A percentile compares a stretch with the other conserved stretches of the same genome.
Evolutionary conservation across 53 echinoderm and acorn worm species (phyloP).

Genomic region (Astropecten irregularis): DNA sequence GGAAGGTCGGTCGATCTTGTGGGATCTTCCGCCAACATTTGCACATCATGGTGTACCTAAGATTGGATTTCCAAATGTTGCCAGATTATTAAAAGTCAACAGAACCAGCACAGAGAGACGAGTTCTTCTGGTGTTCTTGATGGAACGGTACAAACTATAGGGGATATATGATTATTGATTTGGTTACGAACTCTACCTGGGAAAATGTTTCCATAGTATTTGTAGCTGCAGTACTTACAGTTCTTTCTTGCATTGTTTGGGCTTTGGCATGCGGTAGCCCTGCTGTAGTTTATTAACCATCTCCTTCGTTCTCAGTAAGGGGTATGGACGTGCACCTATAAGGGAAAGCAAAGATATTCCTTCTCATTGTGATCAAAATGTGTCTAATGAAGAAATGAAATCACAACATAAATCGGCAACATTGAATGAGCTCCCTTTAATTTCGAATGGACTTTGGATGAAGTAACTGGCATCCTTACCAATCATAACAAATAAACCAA

Average conservation of each 20-base stretch:
- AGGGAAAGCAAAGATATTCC: background rate
- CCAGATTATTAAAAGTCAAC: too few relatives aligned
- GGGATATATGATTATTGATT: too few relatives aligned
- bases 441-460: too few relatives aligned
- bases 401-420: background rate
- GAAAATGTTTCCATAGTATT: too few relatives aligned
- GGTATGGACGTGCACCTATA: slow-evolving; percentile 55
- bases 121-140: too few relatives aligned
- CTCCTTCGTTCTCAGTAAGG: background rate
- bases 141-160: too few relatives aligned
- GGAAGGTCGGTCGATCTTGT: slow-evolving; percentile 8
- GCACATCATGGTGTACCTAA: slow-evolving; percentile 27
- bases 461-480: background rate
- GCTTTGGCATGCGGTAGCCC: slow-evolving; percentile 60
- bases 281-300: slow-evolving; percentile 4
- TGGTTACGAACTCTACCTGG: background rate
- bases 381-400: background rate
- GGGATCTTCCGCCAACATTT: slow-evolving; percentile 16
- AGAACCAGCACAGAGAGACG: too few relatives aligned
- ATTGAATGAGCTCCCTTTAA: too few relatives aligned
- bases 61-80: too few relatives aligned
- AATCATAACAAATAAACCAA: too few relatives aligned
- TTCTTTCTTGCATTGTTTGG: slow-evolving; percentile 14
- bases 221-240: slow-evolving; percentile 14
- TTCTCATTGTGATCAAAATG: background rate